phyloP scores from a whole-genome alignment of 2,888 invertebrate genomes.

The Entomobrya multifasciata region DNA sequence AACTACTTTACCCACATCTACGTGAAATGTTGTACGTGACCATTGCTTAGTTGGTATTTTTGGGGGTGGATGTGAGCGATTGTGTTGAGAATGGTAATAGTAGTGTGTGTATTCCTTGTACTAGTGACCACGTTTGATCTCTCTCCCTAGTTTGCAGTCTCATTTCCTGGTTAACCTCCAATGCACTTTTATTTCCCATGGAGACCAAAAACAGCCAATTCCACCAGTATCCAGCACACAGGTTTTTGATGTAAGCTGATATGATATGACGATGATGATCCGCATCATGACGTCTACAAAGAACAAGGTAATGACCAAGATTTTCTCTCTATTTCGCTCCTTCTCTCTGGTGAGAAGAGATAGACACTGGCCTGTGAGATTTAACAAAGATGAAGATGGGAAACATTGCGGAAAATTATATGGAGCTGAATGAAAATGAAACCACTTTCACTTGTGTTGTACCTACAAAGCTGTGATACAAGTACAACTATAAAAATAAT shows the following conservation, averaged over 20 bases:
- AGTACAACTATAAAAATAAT: background rate
- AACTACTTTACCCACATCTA: no score
- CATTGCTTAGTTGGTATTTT: no score
- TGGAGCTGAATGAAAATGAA: background rate
- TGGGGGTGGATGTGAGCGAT: no score
- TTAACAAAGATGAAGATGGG: no score
- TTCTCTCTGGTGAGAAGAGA: no score
- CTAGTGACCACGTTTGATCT: background rate
- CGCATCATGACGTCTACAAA: slow-evolving; percentile 46
- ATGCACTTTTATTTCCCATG: slow-evolving; percentile 30
- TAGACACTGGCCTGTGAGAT: no score
- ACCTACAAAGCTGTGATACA: background rate
- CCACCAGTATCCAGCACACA: background rate
- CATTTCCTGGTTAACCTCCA: slow-evolving; percentile 35
- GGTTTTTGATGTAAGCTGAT: no score
- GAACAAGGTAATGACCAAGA: slow-evolving; percentile 51
- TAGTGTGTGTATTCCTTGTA: no score
- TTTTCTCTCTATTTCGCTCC: no score
- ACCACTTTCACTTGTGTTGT: background rate
- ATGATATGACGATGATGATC: background rate
- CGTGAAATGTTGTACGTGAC: no score
- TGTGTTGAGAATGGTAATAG: no score
- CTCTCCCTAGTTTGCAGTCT: background rate
- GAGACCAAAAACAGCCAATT: slow-evolving; percentile 17
- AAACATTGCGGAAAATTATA: slow-evolving; percentile 68